Evolutionary conservation across 2,888 invertebrate genomes (phyloP).

Genomic region (Sphinx pinastri): DNA sequence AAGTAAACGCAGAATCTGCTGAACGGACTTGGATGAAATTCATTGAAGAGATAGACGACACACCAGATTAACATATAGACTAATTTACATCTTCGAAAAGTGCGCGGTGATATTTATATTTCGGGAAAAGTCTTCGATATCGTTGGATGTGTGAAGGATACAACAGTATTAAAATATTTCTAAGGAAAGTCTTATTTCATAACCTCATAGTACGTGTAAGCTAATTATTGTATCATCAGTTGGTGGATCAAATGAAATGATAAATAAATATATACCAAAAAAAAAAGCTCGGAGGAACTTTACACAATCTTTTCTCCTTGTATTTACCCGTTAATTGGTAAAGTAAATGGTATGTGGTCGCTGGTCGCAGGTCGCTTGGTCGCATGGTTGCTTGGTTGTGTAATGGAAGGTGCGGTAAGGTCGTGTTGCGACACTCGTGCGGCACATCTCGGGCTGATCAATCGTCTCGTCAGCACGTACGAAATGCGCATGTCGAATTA

Average conservation of each 20-base stretch:
- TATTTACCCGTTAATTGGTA: conserved; percentile 5
- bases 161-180: no score
- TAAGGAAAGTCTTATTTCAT: no score
- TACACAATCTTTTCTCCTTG: conserved; percentile 2
- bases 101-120: no score
- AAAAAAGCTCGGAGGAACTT: background rate
- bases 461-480: conserved; percentile 7
- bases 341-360: conserved; percentile 8
- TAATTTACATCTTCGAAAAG: no score
- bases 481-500: background rate
- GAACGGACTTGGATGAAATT: background rate
- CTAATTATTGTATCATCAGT: no score
- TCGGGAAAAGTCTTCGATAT: no score
- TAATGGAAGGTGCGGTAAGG: conserved; percentile 6
- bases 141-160: no score
- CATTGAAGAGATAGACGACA: no score
- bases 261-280: no score
- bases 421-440: conserved; percentile 1
- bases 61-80: no score
- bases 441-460: conserved; percentile 12
- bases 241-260: no score
- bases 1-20: background rate
- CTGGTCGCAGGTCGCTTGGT: background rate
- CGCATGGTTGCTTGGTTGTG: background rate
- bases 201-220: no score